Base-by-base conservation (phyloP, 2,797 vertebrate species). In the Podarcis lilfordi region DNA sequence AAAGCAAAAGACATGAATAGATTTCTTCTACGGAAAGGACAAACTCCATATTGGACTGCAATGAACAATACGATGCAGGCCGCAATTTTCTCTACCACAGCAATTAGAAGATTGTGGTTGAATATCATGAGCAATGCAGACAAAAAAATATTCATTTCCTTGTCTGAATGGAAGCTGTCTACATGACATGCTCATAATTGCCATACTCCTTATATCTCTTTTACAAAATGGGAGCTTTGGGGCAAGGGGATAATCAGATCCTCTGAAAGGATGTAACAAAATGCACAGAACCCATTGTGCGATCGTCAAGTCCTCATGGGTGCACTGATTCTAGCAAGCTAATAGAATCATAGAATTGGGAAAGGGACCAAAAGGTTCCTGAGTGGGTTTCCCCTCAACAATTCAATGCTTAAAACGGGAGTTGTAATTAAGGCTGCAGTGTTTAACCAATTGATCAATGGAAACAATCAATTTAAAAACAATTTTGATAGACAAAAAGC, bases 231-330 rank as follows among this genome's bases (percentile, higher is more conserved):
- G 88, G 91, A 93, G 23, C 21, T 61, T 89, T 86, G 77, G 91
- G 91, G 84, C 92, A 95, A 89, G 45, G 93, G 94, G 94, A 94
- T 94, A 95, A 96, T 84, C 94, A 92, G 95, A 89, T 94, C 94
- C 94, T 82, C 92, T 91, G 77, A 80, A 92, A 89, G 92, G 91
- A 87, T 92, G 76, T 19, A 87, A 92, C 86, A 84, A 85, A 75
- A n/a, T 87, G 81, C 40, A 89, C 88, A 43, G 59, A 72, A 8
- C 0, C 0, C n/a, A 75, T 91, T 87, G 85, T 6, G 88, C 82
- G 71, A 72, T 32, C 1, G 0, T 66, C 66, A 82, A 77, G 2
- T 29, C 77, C 43, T 21, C 1, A 40, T 23, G n/a, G 68, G 10
- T 0, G 1, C 0, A 1, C 2, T 1, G 82, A 82, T 17, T 78